These are phyloP conservation scores for Scaptomyza montana DNA, from an alignment of 1,140 invertebrate species.

Conservation along the genomic window DNA sequence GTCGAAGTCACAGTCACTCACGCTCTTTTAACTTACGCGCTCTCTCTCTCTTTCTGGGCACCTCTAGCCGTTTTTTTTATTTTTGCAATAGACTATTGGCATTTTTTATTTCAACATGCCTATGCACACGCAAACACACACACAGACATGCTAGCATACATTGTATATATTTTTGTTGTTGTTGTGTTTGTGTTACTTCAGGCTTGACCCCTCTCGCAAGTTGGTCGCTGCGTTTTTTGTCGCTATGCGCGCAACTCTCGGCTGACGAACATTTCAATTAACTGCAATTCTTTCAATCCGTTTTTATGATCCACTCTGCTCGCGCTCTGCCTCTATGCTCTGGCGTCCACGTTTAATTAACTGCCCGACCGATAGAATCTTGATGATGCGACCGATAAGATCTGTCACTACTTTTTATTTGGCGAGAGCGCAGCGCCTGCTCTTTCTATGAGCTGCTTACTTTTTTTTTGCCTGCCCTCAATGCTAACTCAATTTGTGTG, in stretches of 20 bases:
- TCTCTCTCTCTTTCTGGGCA: constrained; percentile 16
- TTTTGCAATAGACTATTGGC: constrained; percentile 50
- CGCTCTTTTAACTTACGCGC: not conserved
- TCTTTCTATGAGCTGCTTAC: constrained; percentile 15
- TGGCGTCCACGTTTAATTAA: constrained; percentile 75
- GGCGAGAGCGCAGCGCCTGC: not conserved
- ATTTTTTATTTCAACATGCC: constrained; percentile 49
- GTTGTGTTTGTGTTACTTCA: constrained; percentile 20
- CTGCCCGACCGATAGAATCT: constrained; percentile 60
- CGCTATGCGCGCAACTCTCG: constrained; percentile 46
- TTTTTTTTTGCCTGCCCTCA: not conserved
- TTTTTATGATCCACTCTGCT: constrained; percentile 68
- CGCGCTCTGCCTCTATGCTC: constrained; percentile 7
- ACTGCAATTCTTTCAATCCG: constrained; percentile 80
- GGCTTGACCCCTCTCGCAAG: constrained; percentile 60
- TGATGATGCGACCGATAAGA: constrained; percentile 75
- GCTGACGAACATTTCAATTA: constrained; percentile 82
- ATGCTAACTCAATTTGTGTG: constrained; percentile 61
- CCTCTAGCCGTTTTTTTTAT: constrained; percentile 50
- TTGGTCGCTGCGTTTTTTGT: constrained; percentile 60
- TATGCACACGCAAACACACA: constrained; percentile 22
- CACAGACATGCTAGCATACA: not conserved
- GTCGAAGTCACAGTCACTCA: not conserved
- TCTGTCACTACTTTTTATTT: constrained; percentile 34
- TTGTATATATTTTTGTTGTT: constrained; percentile 30